These are phyloP conservation scores for Chrysaora quinquecirrha DNA, from an alignment of 30 jellyfish, hydroid and myxozoan species.

Conservation along the genomic window DNA sequence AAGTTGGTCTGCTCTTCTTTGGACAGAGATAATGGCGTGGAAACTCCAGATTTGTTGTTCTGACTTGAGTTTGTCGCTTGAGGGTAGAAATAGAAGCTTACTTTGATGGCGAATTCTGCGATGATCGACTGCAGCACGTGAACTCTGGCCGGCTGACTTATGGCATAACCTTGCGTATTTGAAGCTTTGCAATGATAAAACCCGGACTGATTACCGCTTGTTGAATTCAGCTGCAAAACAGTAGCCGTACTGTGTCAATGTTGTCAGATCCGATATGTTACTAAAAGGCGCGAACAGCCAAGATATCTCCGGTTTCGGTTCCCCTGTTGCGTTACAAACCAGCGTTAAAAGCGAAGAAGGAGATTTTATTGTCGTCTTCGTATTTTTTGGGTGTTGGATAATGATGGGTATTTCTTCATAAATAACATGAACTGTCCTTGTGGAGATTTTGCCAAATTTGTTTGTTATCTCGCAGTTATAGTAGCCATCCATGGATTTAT, in stretches of 20 bases:
- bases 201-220: slow-evolving; percentile 61
- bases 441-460: slow-evolving; percentile 46
- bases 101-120: slow-evolving; percentile 25
- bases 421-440: slow-evolving; percentile 32
- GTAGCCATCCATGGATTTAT: slow-evolving; percentile 18
- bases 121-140: slow-evolving; percentile 36
- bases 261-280: background rate
- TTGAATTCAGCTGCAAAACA: slow-evolving; percentile 18
- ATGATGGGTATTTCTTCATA: slow-evolving; percentile 35
- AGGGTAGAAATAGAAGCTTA: slow-evolving; percentile 12
- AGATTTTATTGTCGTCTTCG: slow-evolving; percentile 7
- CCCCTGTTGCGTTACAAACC: slow-evolving; percentile 65
- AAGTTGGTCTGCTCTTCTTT: background rate
- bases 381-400: slow-evolving; percentile 49
- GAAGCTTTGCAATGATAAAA: slow-evolving; percentile 60
- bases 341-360: slow-evolving; percentile 20
- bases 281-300: slow-evolving; percentile 55
- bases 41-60: background rate
- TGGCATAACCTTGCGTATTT: slow-evolving; percentile 42
- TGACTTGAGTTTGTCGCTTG: background rate
- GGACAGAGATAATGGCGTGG: slow-evolving; percentile 33
- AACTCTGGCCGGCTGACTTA: slow-evolving; percentile 54
- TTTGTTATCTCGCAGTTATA: slow-evolving; percentile 58
- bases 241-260: slow-evolving; percentile 19
- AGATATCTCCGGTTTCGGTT: slow-evolving; percentile 30